Conservation (phyloP, 1,140 invertebrate species). For the Trichoplusia ni region DNA sequence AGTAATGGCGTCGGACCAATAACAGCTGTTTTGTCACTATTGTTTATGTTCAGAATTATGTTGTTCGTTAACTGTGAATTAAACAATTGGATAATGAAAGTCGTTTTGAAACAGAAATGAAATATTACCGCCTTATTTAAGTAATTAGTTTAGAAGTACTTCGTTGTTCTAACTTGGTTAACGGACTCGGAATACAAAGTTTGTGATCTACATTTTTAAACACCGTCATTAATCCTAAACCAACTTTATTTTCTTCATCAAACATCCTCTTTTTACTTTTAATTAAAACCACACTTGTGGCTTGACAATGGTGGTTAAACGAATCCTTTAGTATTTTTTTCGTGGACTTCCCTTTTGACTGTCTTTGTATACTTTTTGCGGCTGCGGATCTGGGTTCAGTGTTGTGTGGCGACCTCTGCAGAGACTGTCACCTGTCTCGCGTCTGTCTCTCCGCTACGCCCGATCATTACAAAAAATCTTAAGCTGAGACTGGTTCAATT, state of each 20-base stretch:
- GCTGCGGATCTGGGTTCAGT: constrained; percentile 8
- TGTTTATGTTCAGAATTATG: neutral
- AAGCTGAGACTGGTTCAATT: neutral
- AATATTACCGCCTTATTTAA: neutral
- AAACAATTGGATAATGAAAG: too few relatives aligned
- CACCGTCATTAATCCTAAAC: constrained; percentile 32
- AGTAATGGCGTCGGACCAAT: constrained; percentile 18
- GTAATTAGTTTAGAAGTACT: neutral
- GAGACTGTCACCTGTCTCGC: neutral
- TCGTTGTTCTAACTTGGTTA: neutral
- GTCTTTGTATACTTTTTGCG: constrained; percentile 23
- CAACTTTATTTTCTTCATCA: constrained; percentile 32
- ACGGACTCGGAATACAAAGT: constrained; percentile 2
- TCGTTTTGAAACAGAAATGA: neutral
- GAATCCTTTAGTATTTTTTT: constrained; percentile 30
- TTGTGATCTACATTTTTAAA: constrained; percentile 30
- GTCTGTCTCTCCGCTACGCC: constrained; percentile 4
- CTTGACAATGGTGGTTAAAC: constrained; percentile 34
- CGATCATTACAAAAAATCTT: neutral
- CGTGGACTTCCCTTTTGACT: neutral
- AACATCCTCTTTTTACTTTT: constrained; percentile 37
- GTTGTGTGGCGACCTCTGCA: neutral
- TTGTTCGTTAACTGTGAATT: too few relatives aligned
- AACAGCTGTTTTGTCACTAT: neutral
- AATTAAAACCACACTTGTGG: constrained; percentile 37